These are phyloP conservation scores for Lota lota DNA, from an alignment of 2,113 vertebrate genomes.

Conservation along the genomic window DNA sequence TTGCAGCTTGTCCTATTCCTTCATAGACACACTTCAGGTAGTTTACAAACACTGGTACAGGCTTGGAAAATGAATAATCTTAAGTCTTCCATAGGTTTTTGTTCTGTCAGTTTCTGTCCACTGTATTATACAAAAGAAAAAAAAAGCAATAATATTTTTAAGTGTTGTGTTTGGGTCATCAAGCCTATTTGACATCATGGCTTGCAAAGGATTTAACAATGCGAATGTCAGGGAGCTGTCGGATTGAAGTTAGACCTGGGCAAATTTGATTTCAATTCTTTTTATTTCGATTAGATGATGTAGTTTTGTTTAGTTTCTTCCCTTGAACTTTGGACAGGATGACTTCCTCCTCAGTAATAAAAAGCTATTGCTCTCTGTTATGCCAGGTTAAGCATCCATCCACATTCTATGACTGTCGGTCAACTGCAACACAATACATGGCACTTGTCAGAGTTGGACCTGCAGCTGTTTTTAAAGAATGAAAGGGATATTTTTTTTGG, in stretches of 20 bases:
- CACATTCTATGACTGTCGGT: slow-evolving; percentile 45
- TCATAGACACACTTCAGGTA: slow-evolving; percentile 78
- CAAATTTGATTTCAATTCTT: slow-evolving; percentile 43
- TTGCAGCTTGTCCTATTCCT: slow-evolving; percentile 71
- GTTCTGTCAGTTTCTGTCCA: slow-evolving; percentile 71
- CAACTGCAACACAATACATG: slow-evolving; percentile 47
- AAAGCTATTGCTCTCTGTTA: slow-evolving; percentile 30
- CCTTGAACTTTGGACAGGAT: slow-evolving; percentile 82
- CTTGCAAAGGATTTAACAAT: slow-evolving; percentile 60
- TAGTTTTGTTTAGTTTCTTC: slow-evolving; percentile 51
- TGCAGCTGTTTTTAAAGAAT: slow-evolving; percentile 64
- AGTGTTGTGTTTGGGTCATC: slow-evolving; percentile 60
- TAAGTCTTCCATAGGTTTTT: slow-evolving; percentile 78
- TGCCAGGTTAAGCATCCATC: slow-evolving; percentile 26
- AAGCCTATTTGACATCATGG: slow-evolving; percentile 54
- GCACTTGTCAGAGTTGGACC: slow-evolving; percentile 57
- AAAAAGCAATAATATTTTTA: slow-evolving; percentile 78
- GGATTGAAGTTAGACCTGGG: slow-evolving; percentile 56
- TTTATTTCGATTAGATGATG: slow-evolving; percentile 12
- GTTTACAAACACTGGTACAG: slow-evolving; percentile 82
- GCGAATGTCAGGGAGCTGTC: slow-evolving; percentile 69
- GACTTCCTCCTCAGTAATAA: slow-evolving; percentile 66
- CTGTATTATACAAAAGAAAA: slow-evolving; percentile 64
- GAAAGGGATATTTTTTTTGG: slow-evolving; percentile 60
- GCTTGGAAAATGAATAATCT: slow-evolving; percentile 63